Conservation (phyloP, 1,140 invertebrate genomes). For the Oppia nitens region DNA sequence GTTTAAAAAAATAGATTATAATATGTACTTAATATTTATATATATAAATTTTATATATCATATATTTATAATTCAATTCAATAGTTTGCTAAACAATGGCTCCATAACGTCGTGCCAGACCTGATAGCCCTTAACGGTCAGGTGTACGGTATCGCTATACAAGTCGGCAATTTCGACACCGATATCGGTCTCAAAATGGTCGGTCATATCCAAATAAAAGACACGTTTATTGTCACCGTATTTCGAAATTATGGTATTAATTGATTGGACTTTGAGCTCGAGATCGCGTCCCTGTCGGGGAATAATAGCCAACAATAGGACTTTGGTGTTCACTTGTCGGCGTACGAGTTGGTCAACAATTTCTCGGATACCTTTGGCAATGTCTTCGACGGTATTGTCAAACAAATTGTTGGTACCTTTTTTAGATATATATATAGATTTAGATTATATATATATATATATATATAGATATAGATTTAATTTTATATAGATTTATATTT, state of each 20-base stretch:
- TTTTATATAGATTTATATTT: too few relatives aligned
- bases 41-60: not conserved
- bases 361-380: not conserved
- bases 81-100: not conserved
- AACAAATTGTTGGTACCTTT: not conserved
- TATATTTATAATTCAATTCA: too few relatives aligned
- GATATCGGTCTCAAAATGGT: not conserved
- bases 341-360: not conserved
- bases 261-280: not conserved
- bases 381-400: not conserved
- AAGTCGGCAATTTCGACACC: not conserved
- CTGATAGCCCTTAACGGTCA: not conserved
- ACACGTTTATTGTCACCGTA: not conserved
- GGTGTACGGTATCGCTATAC: not conserved
- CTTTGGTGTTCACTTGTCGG: not conserved
- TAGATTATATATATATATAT: too few relatives aligned
- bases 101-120: slow-evolving; percentile 4
- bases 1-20: not conserved
- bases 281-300: not conserved
- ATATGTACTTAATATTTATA: not conserved
- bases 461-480: too few relatives aligned
- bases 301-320: not conserved
- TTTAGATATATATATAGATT: too few relatives aligned
- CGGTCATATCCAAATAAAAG: not conserved
- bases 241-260: not conserved